Evolutionary conservation across 2,888 invertebrate genomes (phyloP), one percentile per base, ranked within the genome.

Genomic region (Elaeidobius kamerunicus): DNA sequence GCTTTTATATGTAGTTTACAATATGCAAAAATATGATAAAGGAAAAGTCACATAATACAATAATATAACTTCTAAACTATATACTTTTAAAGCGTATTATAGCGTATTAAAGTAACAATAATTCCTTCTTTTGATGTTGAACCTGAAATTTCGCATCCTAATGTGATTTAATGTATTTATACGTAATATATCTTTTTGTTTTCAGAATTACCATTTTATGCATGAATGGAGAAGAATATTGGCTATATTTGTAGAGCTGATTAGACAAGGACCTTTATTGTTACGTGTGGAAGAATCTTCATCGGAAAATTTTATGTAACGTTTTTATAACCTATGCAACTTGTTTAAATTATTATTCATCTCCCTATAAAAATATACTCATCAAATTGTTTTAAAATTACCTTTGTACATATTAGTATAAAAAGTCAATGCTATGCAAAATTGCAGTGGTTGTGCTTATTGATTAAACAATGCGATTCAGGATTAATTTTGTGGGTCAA

Each of bases 221-320:
- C 54, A 60, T 19, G 67, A 70, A 48, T 73, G 72, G 72, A 63
- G 71, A 47, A 63, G 67, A 56, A 67, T 73, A 11, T 68, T 70
- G 2, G 65, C 65, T 20, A 67, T 73, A 20, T 71, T 72, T 48
- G 68, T 72, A 34, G 73, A 73, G 61, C 56, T 73, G 55, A 71
- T 73, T 35, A 60, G 69, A 44, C 63, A 69, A 38, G 64, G 70
- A 11, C 47, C 57, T 3, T 32, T 23, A 38, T 18, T n/a, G 1
- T 38, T 55, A 20, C 15, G 11, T 15, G 15, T 15, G 18, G 16
- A 16, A 16, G 18, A 16, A 23, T 12, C 44, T 2, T 9, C 14
- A 3, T 32, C 32, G 5, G 40, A 32, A 12, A 12, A 20, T 17
- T 38, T 39, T 19, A 32, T 20, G 17, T 43, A 16, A 45, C 16